phyloP scores from a whole-genome alignment of 2,888 invertebrate genomes.

The Lasioglossum morio region DNA sequence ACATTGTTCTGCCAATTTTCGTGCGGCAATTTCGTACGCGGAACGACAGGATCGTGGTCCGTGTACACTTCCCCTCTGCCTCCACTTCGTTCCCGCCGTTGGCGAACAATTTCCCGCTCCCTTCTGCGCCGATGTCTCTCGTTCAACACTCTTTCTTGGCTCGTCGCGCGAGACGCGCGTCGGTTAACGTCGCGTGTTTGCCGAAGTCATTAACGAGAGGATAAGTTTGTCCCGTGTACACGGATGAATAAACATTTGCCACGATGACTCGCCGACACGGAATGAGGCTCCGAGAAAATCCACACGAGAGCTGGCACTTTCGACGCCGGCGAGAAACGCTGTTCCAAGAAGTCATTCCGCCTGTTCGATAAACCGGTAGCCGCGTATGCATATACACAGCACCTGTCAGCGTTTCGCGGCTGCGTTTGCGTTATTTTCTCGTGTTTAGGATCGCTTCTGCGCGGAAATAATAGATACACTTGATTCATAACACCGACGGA shows the following conservation, averaged over 20 bases:
- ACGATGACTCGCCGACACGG: constrained; percentile 67
- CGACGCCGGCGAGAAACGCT: constrained; percentile 25
- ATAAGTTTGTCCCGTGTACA: constrained; percentile 69
- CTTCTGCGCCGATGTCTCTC: constrained; percentile 1
- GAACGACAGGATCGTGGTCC: neutral
- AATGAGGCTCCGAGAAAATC: constrained; percentile 51
- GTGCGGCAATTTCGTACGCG: neutral
- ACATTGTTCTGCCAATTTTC: constrained; percentile 7
- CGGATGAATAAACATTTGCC: constrained; percentile 72
- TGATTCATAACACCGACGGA: too few relatives aligned
- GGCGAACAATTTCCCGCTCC: constrained; percentile 14
- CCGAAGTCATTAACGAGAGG: constrained; percentile 69
- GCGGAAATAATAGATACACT: too few relatives aligned
- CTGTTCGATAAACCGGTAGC: constrained; percentile 51
- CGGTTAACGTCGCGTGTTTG: constrained; percentile 68
- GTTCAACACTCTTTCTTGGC: constrained; percentile 19
- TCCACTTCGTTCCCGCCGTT: too few relatives aligned
- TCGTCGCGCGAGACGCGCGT: constrained; percentile 46
- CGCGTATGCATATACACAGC: neutral
- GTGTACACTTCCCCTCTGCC: neutral
- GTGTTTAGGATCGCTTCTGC: too few relatives aligned
- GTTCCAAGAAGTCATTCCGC: constrained; percentile 48
- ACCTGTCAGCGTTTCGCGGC: neutral
- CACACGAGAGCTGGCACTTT: constrained; percentile 39
- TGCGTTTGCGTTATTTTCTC: too few relatives aligned